Base-by-base conservation (phyloP, 2,797 vertebrate species). In the Mus caroli region DNA sequence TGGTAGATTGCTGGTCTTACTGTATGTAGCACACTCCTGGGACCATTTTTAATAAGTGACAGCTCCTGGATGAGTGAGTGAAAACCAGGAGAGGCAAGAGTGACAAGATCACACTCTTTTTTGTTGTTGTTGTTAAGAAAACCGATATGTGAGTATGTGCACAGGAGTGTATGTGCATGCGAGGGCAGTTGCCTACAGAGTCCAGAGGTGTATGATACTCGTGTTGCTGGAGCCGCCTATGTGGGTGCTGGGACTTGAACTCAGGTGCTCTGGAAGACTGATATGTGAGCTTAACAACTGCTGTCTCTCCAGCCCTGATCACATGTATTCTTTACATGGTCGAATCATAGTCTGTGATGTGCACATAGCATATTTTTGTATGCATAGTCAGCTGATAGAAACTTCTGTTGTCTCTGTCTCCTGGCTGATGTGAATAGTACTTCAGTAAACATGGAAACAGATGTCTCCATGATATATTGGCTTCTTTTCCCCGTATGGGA, bases 41-140 rank as follows among this genome's bases (percentile, higher is more conserved):
- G 46, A 37, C 79, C 22, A 14, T 9, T 93, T 64, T 94, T 86
- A 95, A n/a, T 78, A 75, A 87, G 82, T 77, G 75, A 3, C 64
- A 54, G 31, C 69, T 62, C 56, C 13, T 62, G 54, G 90, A 22
- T 78, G 80, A 60, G 6, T 78, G 80, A 60, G 6, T 76, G 37
- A 78, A 54, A 87, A 22, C 13, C 34, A 62, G 75, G 22, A 64
- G 50, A 94, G 46, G 86, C 40, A 82, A 77, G 54, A 85, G 67
- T 67, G 86, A 60, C 20, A 88, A 73, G 15, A 43, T 77, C 31
- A 46, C 17, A 12, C n/a, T 64, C 52, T 37, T 19, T n/a, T 34
- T 58, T 58, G 26, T 46, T 46, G 46, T 46, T 46, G 46, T 46
- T 6, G 46, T 46, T 46, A 46, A 46, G 46, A 46, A 46, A 46